Percentiles rank a stretch among this genome's conserved stretches.
Evolutionary conservation across 1,140 invertebrate species (phyloP).

Genomic region (Coptotermes formosanus): DNA sequence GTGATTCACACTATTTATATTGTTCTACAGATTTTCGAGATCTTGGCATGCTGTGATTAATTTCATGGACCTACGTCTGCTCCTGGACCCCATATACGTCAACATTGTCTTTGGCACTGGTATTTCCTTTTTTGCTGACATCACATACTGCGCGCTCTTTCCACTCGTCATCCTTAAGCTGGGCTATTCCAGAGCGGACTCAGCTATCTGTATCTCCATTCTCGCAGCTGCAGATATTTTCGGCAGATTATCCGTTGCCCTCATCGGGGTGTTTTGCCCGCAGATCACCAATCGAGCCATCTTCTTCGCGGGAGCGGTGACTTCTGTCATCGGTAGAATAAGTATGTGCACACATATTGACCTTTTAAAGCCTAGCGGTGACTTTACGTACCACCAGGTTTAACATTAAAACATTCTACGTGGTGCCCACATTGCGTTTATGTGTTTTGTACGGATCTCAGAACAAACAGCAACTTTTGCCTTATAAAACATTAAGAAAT

Average conservation of each 20-base stretch:
- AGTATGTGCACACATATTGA: not conserved
- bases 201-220: slow-evolving; percentile 55
- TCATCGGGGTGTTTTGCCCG: slow-evolving; percentile 43
- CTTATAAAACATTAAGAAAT: too few species aligned
- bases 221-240: slow-evolving; percentile 53
- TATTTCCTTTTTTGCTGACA: slow-evolving; percentile 55
- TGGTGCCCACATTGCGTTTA: too few species aligned
- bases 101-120: slow-evolving; percentile 64
- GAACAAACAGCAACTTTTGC: too few species aligned
- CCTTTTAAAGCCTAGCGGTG: too few species aligned
- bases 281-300: not conserved
- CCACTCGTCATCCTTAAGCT: slow-evolving; percentile 54
- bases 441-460: too few species aligned
- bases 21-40: not conserved
- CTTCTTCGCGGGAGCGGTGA: not conserved
- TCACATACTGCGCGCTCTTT: slow-evolving; percentile 61
- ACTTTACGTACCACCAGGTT: too few species aligned
- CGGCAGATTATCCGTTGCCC: slow-evolving; percentile 51
- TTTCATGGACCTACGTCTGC: slow-evolving; percentile 64
- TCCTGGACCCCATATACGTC: slow-evolving; percentile 50
- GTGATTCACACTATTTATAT: too few species aligned
- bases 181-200: slow-evolving; percentile 49
- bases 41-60: slow-evolving; percentile 44
- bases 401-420: too few species aligned
- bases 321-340: not conserved